phyloP scores from a whole-genome alignment of 1,140 invertebrate genomes.

The Laupala kohalensis region DNA sequence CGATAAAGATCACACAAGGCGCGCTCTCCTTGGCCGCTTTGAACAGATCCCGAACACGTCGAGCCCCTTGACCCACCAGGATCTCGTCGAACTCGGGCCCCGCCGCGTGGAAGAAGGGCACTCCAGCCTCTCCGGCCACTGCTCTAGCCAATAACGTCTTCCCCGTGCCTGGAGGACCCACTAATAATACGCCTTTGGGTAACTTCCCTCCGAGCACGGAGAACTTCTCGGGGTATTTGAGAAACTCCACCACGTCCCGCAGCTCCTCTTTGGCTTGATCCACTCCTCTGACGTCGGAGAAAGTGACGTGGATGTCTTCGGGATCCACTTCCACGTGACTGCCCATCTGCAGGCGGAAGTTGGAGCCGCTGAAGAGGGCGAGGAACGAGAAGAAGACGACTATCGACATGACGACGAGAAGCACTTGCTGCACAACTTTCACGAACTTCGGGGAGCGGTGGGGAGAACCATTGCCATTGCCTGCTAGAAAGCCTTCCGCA shows the following conservation, averaged over 20 bases:
- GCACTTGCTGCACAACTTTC: background rate
- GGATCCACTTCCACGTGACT: conserved; percentile 44
- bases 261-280: conserved; percentile 55
- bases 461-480: background rate
- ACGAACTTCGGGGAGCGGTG: background rate
- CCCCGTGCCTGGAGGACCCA: conserved; percentile 90
- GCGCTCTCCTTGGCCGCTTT: conserved; percentile 82
- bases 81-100: conserved; percentile 99
- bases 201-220: conserved; percentile 87
- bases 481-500: background rate
- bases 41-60: conserved; percentile 88
- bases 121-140: conserved; percentile 93
- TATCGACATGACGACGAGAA: background rate
- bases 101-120: conserved; percentile 96
- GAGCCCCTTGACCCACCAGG: conserved; percentile 90
- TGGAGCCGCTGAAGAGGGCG: conserved; percentile 22
- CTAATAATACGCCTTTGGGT: conserved; percentile 87
- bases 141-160: conserved; percentile 93
- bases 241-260: conserved; percentile 89
- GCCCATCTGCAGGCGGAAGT: conserved; percentile 29
- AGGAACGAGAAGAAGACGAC: background rate
- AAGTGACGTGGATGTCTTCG: conserved; percentile 49
- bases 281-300: conserved; percentile 52
- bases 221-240: conserved; percentile 92
- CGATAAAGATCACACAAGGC: conserved; percentile 98